Conservation (phyloP, 64 coral and sea anemone species). For the Actinia tenebrosa region DNA sequence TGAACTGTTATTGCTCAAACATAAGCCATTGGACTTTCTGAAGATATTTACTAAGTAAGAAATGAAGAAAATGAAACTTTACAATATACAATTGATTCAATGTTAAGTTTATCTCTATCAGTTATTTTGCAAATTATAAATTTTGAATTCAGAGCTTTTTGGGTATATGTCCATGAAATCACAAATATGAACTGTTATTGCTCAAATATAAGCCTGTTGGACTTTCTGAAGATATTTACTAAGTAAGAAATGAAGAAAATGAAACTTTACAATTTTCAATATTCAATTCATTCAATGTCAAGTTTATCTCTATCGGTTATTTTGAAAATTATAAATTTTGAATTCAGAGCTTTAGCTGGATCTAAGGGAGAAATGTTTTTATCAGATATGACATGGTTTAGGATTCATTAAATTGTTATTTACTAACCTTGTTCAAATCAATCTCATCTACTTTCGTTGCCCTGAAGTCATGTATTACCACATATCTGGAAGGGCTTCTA, state of each 20-base stretch:
- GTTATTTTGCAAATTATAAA: too few species aligned
- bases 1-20: neutral
- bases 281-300: too few species aligned
- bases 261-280: neutral
- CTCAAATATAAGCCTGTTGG: neutral
- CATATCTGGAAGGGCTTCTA: conserved; percentile 40
- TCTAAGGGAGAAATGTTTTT: neutral
- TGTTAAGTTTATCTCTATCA: too few species aligned
- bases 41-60: neutral
- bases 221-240: neutral
- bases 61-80: neutral
- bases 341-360: too few species aligned
- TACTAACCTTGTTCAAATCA: conserved; percentile 36
- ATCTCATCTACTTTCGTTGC: conserved; percentile 49
- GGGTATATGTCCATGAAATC: neutral
- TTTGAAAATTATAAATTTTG: too few species aligned
- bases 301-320: too few species aligned
- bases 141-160: too few species aligned
- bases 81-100: neutral
- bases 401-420: neutral
- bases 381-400: neutral
- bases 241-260: neutral
- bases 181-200: neutral
- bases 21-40: neutral
- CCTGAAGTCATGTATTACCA: conserved; percentile 42